Base-by-base conservation (phyloP, 1,140 invertebrate genomes). In the Coenobita brevimanus region DNA sequence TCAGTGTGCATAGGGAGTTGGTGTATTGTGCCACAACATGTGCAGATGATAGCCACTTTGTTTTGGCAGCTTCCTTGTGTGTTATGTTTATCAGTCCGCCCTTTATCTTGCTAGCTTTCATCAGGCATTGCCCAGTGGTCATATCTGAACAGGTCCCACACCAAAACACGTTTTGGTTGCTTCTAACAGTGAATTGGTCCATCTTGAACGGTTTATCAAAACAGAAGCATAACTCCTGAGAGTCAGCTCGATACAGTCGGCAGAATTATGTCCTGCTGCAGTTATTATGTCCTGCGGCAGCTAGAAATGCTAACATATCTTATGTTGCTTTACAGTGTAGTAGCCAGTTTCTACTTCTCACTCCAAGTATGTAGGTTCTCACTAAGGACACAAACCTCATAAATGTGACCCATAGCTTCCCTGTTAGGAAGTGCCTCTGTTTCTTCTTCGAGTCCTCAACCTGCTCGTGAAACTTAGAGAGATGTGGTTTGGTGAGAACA, bases 1-100 rank as follows among this genome's bases (percentile, higher is more conserved):
- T 36, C 30, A 30, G 33, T 17, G 27, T 17, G 17, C 69, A 4
- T 30, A 30, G 69, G 4, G 17, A 2, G 17, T 73, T 4, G 33
- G 30, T 17, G 4, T 13, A 73, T 3, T 36, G 15, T 30, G 69
- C 69, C 3, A 30, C 30, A 4, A 73, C 30, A 73, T 30, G 38
- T 36, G 69, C 69, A 2, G 38, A 17, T 36, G 17, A 36, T 13
- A 73, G 33, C 30, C 41, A 50, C 46, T 50, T 54, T 21, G 24
- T 54, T 36, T 30, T 10, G n/a, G 46, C 43, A 17, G 13, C 41
- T 33, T 79, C 76, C 8, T 50, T 76, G 73, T 76, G 73, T 41
- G 73, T 76, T n/a, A 76, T 76, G 41, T 41, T 43, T 54, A 54
- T 79, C 13, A 79, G 76, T 21, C 76, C 76, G n/a, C 62, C 27